A percentile compares a stretch with the other conserved stretches of the same genome.
These are phyloP conservation scores for Fistularia commersonii DNA, from an alignment of 2,797 vertebrate species.

Conservation along the genomic window DNA sequence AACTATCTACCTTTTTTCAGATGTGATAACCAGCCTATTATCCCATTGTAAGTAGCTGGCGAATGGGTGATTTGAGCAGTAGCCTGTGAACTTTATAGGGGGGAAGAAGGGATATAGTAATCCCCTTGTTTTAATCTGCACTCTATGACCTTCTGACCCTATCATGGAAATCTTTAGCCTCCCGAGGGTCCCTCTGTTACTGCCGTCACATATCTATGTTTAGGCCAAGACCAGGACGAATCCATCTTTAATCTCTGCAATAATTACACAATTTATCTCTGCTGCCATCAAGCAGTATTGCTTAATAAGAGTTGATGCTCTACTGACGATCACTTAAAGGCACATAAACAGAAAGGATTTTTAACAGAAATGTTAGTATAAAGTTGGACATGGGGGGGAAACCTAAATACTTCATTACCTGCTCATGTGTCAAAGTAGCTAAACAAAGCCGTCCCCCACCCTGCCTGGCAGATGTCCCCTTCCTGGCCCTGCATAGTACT, in stretches of 20 bases:
- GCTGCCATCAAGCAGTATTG: constrained; percentile 65
- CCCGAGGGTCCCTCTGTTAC: constrained; percentile 58
- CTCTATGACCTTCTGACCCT: constrained; percentile 69
- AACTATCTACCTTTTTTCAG: constrained; percentile 49
- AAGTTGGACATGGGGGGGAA: no score
- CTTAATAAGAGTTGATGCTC: constrained; percentile 70
- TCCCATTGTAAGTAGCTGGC: constrained; percentile 44
- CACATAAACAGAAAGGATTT: constrained; percentile 7
- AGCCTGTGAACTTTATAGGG: constrained; percentile 64
- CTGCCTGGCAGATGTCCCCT: constrained; percentile 47
- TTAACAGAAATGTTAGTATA: not conserved
- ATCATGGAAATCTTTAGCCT: constrained; percentile 50
- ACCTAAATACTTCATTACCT: constrained; percentile 5
- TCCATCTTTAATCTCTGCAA: constrained; percentile 69
- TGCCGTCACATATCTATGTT: constrained; percentile 65
- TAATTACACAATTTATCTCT: constrained; percentile 78
- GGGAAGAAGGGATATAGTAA: constrained; percentile 71
- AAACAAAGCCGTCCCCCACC: constrained; percentile 49
- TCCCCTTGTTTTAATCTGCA: constrained; percentile 77
- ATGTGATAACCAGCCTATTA: constrained; percentile 57
- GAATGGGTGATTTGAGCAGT: constrained; percentile 69
- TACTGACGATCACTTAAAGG: constrained; percentile 63
- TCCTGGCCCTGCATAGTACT: constrained; percentile 36
- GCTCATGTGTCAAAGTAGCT: constrained; percentile 34
- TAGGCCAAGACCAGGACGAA: constrained; percentile 61